A percentile compares a stretch with the other conserved stretches of the same genome.
Conservation (phyloP, 1,140 invertebrate species). For the Chlorops oryzae region DNA sequence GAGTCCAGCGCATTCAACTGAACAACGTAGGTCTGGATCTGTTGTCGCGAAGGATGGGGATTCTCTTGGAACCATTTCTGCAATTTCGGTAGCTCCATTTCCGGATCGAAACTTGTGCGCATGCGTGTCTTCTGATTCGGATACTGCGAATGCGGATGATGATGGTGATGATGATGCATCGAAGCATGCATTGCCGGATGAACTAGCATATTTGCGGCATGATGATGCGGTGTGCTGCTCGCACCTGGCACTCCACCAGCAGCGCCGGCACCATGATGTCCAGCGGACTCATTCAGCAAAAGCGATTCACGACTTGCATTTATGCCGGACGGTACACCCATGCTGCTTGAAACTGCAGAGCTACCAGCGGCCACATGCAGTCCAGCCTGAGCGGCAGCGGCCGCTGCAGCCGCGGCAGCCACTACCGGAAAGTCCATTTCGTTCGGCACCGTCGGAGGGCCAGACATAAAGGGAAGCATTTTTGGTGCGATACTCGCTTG, state of each 20-base stretch:
- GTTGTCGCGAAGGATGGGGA: constrained; percentile 87
- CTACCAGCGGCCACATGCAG: constrained; percentile 53
- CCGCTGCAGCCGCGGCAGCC: constrained; percentile 32
- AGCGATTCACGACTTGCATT: constrained; percentile 42
- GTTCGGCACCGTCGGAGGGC: constrained; percentile 30
- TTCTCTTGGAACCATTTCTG: constrained; percentile 95
- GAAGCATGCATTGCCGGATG: constrained; percentile 64
- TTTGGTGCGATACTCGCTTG: constrained; percentile 47
- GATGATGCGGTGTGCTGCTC: constrained; percentile 14
- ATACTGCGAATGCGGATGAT: constrained; percentile 64
- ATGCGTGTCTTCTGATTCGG: constrained; percentile 83
- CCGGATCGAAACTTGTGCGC: constrained; percentile 90
- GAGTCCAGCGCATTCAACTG: constrained; percentile 90
- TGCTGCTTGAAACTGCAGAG: constrained; percentile 50
- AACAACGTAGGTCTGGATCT: constrained; percentile 91
- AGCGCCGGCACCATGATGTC: constrained; percentile 24
- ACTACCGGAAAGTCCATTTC: constrained; percentile 48
- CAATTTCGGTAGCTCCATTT: constrained; percentile 87
- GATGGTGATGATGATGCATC: constrained; percentile 59
- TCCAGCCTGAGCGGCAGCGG: constrained; percentile 47
- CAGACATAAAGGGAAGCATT: constrained; percentile 46
- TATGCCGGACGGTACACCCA: constrained; percentile 46
- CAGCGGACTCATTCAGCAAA: constrained; percentile 37
- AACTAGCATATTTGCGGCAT: constrained; percentile 42
- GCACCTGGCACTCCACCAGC: constrained; percentile 26